Evolutionary conservation across 1,140 invertebrate genomes (phyloP).

Genomic region (Melitaea cinxia): DNA sequence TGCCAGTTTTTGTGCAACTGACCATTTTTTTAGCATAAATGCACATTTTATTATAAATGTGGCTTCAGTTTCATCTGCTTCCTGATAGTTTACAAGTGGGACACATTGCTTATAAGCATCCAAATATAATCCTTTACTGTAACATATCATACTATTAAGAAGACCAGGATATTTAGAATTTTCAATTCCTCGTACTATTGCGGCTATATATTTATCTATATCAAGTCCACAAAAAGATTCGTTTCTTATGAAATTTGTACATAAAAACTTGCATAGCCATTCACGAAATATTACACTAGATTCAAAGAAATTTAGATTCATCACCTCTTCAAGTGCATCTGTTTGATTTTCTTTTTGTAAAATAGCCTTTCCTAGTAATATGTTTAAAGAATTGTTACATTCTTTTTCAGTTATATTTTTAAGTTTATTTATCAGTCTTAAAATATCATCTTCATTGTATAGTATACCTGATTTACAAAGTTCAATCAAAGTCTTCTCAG

Average conservation of each 20-base stretch:
- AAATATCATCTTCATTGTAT: constrained; percentile 53
- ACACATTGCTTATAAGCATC: constrained; percentile 79
- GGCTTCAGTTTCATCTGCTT: constrained; percentile 61
- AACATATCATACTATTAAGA: constrained; percentile 83
- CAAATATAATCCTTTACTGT: constrained; percentile 78
- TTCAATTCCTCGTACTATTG: constrained; percentile 77
- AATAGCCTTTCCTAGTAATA: constrained; percentile 56
- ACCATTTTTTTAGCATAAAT: constrained; percentile 82
- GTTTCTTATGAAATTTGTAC: constrained; percentile 56
- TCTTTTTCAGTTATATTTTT: constrained; percentile 41
- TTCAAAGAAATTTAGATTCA: constrained; percentile 53
- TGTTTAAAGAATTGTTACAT: constrained; percentile 51
- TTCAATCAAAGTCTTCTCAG: constrained; percentile 55
- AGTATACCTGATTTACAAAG: constrained; percentile 54
- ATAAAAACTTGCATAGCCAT: constrained; percentile 63
- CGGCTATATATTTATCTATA: constrained; percentile 58
- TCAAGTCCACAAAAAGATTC: constrained; percentile 60
- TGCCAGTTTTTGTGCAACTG: constrained; percentile 81
- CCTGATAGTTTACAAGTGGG: constrained; percentile 65
- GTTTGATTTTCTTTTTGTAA: constrained; percentile 51
- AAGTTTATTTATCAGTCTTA: constrained; percentile 43
- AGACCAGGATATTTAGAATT: constrained; percentile 83
- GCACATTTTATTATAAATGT: constrained; percentile 79
- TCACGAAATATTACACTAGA: constrained; percentile 61
- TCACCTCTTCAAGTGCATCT: constrained; percentile 55